These are phyloP conservation scores for Entomyzon cyanotis DNA, from an alignment of 2,113 vertebrate species.

Conservation along the genomic window DNA sequence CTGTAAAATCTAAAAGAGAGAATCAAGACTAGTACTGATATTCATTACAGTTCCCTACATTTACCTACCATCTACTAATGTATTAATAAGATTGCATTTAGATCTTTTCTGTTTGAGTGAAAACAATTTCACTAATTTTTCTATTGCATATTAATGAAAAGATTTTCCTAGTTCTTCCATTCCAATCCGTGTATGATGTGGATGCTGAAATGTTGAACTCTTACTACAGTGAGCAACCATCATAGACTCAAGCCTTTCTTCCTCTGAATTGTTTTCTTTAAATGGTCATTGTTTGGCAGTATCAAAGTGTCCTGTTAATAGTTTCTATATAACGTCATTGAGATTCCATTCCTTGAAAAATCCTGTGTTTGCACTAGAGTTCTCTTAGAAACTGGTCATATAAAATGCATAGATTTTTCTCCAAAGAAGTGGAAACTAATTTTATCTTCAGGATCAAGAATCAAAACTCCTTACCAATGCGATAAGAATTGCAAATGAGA, in stretches of 20 bases:
- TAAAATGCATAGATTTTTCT: background rate
- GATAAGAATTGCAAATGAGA: background rate
- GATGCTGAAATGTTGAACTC: background rate
- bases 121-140: background rate
- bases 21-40: background rate
- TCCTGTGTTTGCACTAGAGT: background rate
- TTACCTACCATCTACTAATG: background rate
- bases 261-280: background rate
- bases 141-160: background rate
- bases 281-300: background rate
- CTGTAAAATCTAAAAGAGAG: background rate
- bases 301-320: background rate
- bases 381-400: background rate
- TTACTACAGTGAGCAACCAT: background rate
- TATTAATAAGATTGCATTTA: background rate
- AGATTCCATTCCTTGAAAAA: background rate
- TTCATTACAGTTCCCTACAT: background rate
- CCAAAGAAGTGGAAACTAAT: background rate
- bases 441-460: background rate
- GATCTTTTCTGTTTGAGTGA: background rate
- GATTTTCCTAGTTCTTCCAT: background rate
- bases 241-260: background rate
- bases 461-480: background rate
- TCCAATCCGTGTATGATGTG: fast-evolving
- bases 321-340: background rate